Evolutionary conservation across 92 coral and sea anemone species (phyloP).

Genomic region (Muricea muricata): DNA sequence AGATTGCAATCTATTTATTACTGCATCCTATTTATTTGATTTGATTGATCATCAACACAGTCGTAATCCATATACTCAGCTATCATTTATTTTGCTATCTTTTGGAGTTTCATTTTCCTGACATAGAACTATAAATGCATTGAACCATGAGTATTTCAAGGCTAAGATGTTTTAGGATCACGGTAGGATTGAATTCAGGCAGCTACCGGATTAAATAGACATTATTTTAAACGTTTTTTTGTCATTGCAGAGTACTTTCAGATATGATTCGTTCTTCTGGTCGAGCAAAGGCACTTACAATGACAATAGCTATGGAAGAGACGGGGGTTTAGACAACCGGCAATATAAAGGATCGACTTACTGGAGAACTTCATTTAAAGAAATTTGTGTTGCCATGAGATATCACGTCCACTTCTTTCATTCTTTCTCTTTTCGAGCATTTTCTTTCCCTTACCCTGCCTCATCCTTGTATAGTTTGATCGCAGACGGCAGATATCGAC

Average conservation of each 20-base stretch:
- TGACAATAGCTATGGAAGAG: not conserved
- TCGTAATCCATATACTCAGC: too few species aligned
- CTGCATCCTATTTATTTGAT: too few species aligned
- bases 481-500: constrained; percentile 32
- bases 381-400: constrained; percentile 4
- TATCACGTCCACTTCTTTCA: not conserved
- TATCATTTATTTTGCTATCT: too few species aligned
- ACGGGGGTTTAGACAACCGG: not conserved
- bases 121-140: too few species aligned
- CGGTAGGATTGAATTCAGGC: too few species aligned
- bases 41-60: too few species aligned
- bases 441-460: constrained; percentile 17
- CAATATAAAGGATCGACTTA: not conserved
- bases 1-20: too few species aligned
- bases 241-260: not conserved
- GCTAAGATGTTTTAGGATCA: not conserved
- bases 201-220: too few species aligned
- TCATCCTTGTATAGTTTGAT: constrained; percentile 11
- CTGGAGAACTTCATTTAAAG: not conserved
- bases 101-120: too few species aligned
- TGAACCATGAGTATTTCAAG: too few species aligned
- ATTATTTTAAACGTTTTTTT: too few species aligned
- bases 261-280: not conserved
- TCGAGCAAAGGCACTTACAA: not conserved
- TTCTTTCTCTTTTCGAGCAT: not conserved